These are phyloP conservation scores for Selenia dentaria DNA, from an alignment of 2,888 invertebrate species.

Conservation along the genomic window DNA sequence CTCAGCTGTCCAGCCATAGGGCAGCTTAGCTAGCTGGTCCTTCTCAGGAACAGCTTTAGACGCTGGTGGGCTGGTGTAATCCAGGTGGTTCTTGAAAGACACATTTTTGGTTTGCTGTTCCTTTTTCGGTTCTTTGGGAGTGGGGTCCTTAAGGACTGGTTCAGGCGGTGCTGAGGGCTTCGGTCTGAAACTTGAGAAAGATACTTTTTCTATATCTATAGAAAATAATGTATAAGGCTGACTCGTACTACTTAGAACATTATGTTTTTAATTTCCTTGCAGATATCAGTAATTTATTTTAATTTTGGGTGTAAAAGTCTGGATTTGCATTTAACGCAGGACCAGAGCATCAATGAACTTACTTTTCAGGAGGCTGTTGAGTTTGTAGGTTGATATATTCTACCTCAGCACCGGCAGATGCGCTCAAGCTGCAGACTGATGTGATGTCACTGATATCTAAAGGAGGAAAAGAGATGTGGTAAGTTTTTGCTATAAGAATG, in stretches of 20 bases:
- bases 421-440: conserved; percentile 89
- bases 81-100: conserved; percentile 79
- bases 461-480: no score
- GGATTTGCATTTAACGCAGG: no score
- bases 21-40: conserved; percentile 77
- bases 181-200: conserved; percentile 44
- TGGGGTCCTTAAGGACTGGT: conserved; percentile 59
- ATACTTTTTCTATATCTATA: no score
- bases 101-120: conserved; percentile 79
- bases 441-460: conserved; percentile 89
- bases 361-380: conserved; percentile 57
- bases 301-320: no score
- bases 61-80: conserved; percentile 73
- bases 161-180: conserved; percentile 71
- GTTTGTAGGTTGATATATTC: conserved; percentile 68
- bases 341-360: no score
- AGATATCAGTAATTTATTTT: no score
- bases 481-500: no score
- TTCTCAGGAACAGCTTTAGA: conserved; percentile 77
- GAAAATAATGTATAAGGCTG: no score
- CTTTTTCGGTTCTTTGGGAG: conserved; percentile 67
- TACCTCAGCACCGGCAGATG: conserved; percentile 85
- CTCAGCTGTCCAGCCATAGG: conserved; percentile 75
- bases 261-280: no score
- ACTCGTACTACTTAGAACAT: no score